These are phyloP conservation scores for Chrysotoxum bicinctum DNA, from an alignment of 2,888 invertebrate species.

Conservation along the genomic window DNA sequence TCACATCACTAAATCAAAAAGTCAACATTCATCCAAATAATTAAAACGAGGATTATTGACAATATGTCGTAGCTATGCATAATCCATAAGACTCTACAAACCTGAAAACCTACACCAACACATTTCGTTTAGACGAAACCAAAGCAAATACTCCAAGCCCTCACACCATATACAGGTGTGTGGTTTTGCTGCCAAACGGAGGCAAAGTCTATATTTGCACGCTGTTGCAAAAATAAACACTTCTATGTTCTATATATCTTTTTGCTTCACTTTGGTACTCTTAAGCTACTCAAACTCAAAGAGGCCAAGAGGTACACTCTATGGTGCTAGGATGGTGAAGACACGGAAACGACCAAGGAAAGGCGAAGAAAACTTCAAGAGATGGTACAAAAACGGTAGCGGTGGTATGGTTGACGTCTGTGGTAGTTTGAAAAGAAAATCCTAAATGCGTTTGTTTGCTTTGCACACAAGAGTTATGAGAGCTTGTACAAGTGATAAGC, in stretches of 20 bases:
- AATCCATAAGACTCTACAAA: neutral
- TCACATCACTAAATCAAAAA: neutral
- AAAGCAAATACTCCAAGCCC: slow-evolving; percentile 1
- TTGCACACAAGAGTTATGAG: slow-evolving; percentile 36
- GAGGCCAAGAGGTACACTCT: slow-evolving; percentile 40
- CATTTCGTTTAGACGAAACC: neutral
- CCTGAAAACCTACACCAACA: neutral
- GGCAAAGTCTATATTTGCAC: slow-evolving; percentile 4
- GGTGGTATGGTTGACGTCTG: neutral
- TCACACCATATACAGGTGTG: slow-evolving; percentile 4
- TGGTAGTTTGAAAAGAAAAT: slow-evolving; percentile 49
- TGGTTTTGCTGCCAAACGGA: slow-evolving; percentile 7
- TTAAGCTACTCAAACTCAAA: slow-evolving; percentile 34
- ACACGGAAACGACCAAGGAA: slow-evolving; percentile 31
- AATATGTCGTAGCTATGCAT: neutral
- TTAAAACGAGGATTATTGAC: slow-evolving; percentile 8
- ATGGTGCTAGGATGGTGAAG: slow-evolving; percentile 25
- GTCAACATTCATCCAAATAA: slow-evolving; percentile 6
- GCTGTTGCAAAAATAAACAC: slow-evolving; percentile 59
- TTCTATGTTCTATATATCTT: slow-evolving; percentile 15
- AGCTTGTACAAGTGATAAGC: slow-evolving; percentile 21
- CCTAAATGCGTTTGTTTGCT: slow-evolving; percentile 36
- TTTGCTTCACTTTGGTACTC: slow-evolving; percentile 47
- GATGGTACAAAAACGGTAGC: neutral
- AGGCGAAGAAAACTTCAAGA: slow-evolving; percentile 30